These are phyloP conservation scores for Pogonophryne albipinna DNA, from an alignment of 2,797 vertebrate species.

Conservation along the genomic window DNA sequence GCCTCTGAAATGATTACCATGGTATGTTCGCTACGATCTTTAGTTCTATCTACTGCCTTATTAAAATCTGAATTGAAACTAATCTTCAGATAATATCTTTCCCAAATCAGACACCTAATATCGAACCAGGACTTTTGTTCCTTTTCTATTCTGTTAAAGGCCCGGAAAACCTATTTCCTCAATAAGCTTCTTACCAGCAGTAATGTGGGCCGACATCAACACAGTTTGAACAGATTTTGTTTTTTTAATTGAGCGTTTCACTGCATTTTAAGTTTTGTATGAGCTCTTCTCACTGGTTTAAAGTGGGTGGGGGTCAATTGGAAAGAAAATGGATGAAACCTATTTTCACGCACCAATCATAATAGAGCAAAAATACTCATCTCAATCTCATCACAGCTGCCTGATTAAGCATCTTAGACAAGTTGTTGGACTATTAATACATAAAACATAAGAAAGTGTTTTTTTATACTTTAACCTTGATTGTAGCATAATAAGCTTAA, in stretches of 20 bases:
- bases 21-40: conserved; percentile 33
- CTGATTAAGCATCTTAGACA: not conserved
- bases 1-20: conserved; percentile 36
- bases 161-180: conserved; percentile 8
- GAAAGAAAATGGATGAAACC: not conserved
- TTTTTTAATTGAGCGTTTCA: not conserved
- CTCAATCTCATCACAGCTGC: not conserved
- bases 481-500: not conserved
- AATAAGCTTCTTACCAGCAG: not conserved
- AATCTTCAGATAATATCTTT: conserved; percentile 27
- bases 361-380: not conserved
- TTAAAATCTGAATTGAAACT: conserved; percentile 43
- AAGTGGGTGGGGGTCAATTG: not conserved
- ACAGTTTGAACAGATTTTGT: not conserved
- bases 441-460: not conserved
- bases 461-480: not conserved
- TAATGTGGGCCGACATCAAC: not conserved
- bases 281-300: not conserved
- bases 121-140: conserved; percentile 14
- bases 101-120: conserved; percentile 33
- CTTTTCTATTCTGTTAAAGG: conserved; percentile 23
- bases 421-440: not conserved
- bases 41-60: conserved; percentile 16
- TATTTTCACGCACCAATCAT: not conserved
- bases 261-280: not conserved